Conservation (phyloP, 2,888 invertebrate species). For the Euproctis similis region DNA sequence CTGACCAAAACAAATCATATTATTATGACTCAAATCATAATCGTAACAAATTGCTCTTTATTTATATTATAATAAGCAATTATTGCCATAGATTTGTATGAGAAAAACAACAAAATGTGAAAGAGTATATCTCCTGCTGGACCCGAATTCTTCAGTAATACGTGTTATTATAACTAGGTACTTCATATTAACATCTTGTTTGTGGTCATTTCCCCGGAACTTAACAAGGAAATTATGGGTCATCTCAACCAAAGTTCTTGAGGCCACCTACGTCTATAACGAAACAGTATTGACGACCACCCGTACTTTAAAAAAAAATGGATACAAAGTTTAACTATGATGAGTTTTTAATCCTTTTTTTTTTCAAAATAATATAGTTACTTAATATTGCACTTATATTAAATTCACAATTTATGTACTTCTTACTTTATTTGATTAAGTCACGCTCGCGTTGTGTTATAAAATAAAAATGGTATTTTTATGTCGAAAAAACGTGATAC, state of each 20-base stretch:
- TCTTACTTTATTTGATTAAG: constrained; percentile 38
- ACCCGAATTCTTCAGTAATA: too few species aligned
- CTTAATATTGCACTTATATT: constrained; percentile 30
- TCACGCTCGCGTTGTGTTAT: constrained; percentile 37
- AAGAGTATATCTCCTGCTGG: too few species aligned
- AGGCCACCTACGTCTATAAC: constrained; percentile 63
- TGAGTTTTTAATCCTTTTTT: constrained; percentile 50
- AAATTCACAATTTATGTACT: constrained; percentile 35
- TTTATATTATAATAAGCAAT: too few species aligned
- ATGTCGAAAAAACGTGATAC: constrained; percentile 20
- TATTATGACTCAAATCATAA: too few species aligned
- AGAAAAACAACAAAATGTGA: too few species aligned
- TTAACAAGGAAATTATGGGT: constrained; percentile 69
- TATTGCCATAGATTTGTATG: too few species aligned
- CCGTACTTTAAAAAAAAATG: constrained; percentile 44
- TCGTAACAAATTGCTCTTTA: too few species aligned
- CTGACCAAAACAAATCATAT: too few species aligned
- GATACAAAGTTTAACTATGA: constrained; percentile 34
- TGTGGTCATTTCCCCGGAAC: constrained; percentile 43
- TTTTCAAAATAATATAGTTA: constrained; percentile 31
- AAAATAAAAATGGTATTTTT: constrained; percentile 29
- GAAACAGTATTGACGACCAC: constrained; percentile 63
- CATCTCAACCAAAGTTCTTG: constrained; percentile 52
- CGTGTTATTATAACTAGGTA: background rate
- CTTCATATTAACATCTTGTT: constrained; percentile 58